These are phyloP conservation scores for Actinemys pallida DNA, from an alignment of 2,113 vertebrate genomes.

Conservation along the genomic window DNA sequence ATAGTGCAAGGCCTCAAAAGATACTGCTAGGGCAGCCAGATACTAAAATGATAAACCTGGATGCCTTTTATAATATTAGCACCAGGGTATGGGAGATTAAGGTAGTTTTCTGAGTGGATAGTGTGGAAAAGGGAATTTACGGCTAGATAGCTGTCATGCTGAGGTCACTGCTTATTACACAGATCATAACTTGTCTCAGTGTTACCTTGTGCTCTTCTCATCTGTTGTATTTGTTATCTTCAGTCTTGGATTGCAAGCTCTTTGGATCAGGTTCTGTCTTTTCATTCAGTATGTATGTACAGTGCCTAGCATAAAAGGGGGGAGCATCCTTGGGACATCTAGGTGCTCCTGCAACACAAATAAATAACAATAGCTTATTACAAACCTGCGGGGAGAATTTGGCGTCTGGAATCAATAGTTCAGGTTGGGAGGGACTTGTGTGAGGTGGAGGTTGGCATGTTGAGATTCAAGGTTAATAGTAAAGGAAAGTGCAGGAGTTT, in stretches of 20 bases:
- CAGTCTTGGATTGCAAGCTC: background rate
- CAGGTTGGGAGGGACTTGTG: background rate
- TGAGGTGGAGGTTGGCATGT: background rate
- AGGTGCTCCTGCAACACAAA: background rate
- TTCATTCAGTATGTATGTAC: background rate
- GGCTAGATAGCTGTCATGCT: background rate
- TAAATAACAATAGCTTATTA: background rate
- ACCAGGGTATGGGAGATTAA: background rate
- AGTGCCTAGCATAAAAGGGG: background rate
- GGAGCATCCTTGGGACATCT: background rate
- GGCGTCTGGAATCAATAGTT: background rate
- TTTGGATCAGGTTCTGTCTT: background rate
- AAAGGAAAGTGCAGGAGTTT: background rate
- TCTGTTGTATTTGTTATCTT: background rate
- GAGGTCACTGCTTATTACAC: background rate
- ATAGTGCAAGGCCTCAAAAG: background rate
- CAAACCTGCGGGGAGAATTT: background rate
- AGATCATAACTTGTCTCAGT: background rate
- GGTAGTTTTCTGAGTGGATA: background rate
- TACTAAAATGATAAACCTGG: background rate
- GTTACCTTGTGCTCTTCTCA: background rate
- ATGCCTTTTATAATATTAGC: background rate
- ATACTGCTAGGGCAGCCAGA: rapidly evolving
- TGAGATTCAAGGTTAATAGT: background rate
- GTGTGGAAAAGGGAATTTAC: background rate